Base-by-base conservation (phyloP, 2,797 vertebrate genomes). In the Echeneis naucrates region DNA sequence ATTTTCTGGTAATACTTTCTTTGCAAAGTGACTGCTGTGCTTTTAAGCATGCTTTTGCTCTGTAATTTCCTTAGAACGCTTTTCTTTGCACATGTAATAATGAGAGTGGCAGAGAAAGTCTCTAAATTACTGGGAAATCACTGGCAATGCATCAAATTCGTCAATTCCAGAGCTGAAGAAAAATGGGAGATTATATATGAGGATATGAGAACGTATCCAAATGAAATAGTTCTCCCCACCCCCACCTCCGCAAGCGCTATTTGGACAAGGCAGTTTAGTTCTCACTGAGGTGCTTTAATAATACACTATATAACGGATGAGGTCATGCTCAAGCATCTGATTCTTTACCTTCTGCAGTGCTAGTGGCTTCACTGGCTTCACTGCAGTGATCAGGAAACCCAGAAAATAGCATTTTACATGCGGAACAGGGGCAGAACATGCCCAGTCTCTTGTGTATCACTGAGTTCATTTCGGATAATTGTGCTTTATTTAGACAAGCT, bases 61-160 rank as follows among this genome's bases (percentile, higher is more conserved):
- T 42, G 27, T 64, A 68, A 83, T 87, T 84, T 83, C 59, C 50
- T 58, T 30, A 71, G 52, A 85, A 77, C 70, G 33, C 67, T 47
- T 75, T 82, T 84, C 57, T 79, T 71, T 87, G 77, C 59, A 70
- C 44, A 56, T 44, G 51, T 67, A 30, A 27, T 69, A 11, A 87
- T 79, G 68, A 70, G 51, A 53, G 72, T 4, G 2, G 51, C 45
- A 35, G 59, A 64, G 66, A 45, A 51, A 23, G n/a, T 69, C 51
- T 83, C 65, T 13, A 68, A 76, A 67, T 53, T n/a, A 30, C 64
- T 24, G 40, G 24, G 10, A 66, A 77, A 71, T 64, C 37, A 86
- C 65, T 63, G 58, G 75, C 54, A 68, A 62, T 62, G 16, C 40
- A 23, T 74, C 32, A 58, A 51, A 77, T 73, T 72, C 8, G 77